Evolutionary conservation across 2,797 vertebrate genomes (phyloP).

Genomic region (Erithacus rubecula): DNA sequence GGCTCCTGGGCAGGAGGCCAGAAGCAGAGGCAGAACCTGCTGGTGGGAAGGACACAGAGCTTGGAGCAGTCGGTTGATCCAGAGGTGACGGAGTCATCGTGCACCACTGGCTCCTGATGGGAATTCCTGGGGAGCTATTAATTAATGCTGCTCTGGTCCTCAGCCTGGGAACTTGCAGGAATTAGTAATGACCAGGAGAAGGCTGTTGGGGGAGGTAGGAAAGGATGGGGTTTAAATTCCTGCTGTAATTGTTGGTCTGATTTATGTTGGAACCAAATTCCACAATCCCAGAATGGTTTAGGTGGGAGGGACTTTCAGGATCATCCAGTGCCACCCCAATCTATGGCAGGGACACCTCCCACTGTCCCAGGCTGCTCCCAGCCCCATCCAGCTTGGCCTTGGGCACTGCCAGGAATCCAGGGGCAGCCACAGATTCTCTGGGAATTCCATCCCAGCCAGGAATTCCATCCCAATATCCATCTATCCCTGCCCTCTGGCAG

Average conservation of each 20-base stretch:
- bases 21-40: neutral
- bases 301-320: too few species aligned
- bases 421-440: neutral
- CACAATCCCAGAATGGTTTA: neutral
- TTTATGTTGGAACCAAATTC: neutral
- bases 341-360: neutral
- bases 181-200: neutral
- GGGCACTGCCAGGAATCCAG: neutral
- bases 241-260: neutral
- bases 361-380: accelerated
- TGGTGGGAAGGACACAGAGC: accelerated
- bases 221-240: neutral
- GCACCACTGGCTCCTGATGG: neutral
- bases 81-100: neutral
- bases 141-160: neutral
- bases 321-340: accelerated
- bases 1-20: neutral
- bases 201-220: neutral
- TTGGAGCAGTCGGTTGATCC: accelerated
- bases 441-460: neutral
- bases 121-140: neutral
- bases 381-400: accelerated
- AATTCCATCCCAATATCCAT: neutral
- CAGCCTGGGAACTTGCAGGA: neutral
- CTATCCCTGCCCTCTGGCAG: neutral